A percentile compares a stretch with the other conserved stretches of the same genome.
phyloP scores from a whole-genome alignment of 2,797 vertebrate species.

The Valencia hispanica region DNA sequence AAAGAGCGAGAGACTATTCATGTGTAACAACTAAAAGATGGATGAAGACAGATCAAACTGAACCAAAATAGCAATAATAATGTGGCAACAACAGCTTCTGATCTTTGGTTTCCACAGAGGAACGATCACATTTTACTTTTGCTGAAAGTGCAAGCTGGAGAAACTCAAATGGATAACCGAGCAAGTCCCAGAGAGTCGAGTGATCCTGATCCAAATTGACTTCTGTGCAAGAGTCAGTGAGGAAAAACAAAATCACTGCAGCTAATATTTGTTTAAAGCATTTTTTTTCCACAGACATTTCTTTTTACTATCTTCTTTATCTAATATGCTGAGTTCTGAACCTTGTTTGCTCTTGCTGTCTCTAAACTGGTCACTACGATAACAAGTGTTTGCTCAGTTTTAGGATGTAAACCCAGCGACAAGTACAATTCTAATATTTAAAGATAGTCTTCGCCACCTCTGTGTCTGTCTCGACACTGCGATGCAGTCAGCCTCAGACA shows the following conservation, averaged over 20 bases:
- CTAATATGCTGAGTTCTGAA: slow-evolving; percentile 8
- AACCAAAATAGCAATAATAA: slow-evolving; percentile 43
- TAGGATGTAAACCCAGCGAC: slow-evolving; percentile 34
- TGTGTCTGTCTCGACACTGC: slow-evolving; percentile 24
- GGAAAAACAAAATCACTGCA: slow-evolving; percentile 34
- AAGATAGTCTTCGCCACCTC: slow-evolving; percentile 21
- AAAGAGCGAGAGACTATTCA: slow-evolving; percentile 38
- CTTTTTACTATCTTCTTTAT: slow-evolving; percentile 17
- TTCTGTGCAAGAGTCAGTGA: slow-evolving; percentile 19
- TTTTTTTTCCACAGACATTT: not conserved
- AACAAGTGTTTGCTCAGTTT: slow-evolving; percentile 19
- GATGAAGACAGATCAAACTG: slow-evolving; percentile 50
- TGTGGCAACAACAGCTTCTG: slow-evolving; percentile 36
- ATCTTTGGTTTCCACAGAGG: slow-evolving; percentile 32
- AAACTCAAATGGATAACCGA: slow-evolving; percentile 42
- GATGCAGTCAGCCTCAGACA: slow-evolving; percentile 32
- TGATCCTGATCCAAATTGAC: slow-evolving; percentile 44
- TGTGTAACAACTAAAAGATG: slow-evolving; percentile 51
- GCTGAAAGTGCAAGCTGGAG: slow-evolving; percentile 18
- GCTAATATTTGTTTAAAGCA: slow-evolving; percentile 23
- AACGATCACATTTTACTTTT: slow-evolving; percentile 10
- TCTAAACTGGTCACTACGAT: slow-evolving; percentile 2
- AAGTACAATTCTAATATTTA: slow-evolving; percentile 25
- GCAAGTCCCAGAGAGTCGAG: slow-evolving; percentile 19
- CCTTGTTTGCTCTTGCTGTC: not conserved